These are phyloP conservation scores for Drosophila guanche DNA, from an alignment of 1,140 invertebrate genomes.

Conservation along the genomic window DNA sequence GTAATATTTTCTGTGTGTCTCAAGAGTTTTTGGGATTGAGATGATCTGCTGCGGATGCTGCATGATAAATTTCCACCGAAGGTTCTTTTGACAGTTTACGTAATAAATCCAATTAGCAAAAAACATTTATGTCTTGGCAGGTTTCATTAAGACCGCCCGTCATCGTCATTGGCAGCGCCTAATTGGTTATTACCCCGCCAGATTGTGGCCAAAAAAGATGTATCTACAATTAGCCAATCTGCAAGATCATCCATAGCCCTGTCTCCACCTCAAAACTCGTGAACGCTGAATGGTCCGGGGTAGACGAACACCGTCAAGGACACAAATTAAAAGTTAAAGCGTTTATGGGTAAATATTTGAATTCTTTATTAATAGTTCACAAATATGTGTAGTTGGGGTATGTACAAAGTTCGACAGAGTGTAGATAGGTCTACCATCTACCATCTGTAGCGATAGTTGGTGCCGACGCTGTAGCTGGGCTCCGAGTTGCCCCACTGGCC, in stretches of 20 bases:
- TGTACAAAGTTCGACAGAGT: not conserved
- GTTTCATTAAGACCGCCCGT: slow-evolving; percentile 68
- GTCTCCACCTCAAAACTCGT: slow-evolving; percentile 23
- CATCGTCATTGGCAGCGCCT: slow-evolving; percentile 47
- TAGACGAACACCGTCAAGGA: slow-evolving; percentile 57
- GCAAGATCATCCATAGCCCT: slow-evolving; percentile 64
- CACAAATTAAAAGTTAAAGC: slow-evolving; percentile 10
- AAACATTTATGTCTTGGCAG: slow-evolving; percentile 56
- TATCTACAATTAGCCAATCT: slow-evolving; percentile 73
- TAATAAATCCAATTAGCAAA: slow-evolving; percentile 74
- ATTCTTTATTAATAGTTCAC: slow-evolving; percentile 23
- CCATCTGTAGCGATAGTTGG: slow-evolving; percentile 47
- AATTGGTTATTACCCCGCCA: slow-evolving; percentile 65
- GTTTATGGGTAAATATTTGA: slow-evolving; percentile 23
- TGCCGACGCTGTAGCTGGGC: slow-evolving; percentile 28
- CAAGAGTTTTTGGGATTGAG: slow-evolving; percentile 40
- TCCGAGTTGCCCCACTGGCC: slow-evolving; percentile 60
- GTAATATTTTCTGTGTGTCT: slow-evolving; percentile 34
- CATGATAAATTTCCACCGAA: slow-evolving; percentile 73
- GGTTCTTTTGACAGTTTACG: slow-evolving; percentile 71
- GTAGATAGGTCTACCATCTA: not conserved
- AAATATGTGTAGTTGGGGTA: not conserved
- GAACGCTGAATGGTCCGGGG: slow-evolving; percentile 63
- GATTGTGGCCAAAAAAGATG: slow-evolving; percentile 46
- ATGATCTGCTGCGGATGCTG: slow-evolving; percentile 13